Percentiles rank a stretch among this genome's conserved stretches.
Conservation (phyloP, 1,140 invertebrate genomes). For the Contarinia nasturtii region DNA sequence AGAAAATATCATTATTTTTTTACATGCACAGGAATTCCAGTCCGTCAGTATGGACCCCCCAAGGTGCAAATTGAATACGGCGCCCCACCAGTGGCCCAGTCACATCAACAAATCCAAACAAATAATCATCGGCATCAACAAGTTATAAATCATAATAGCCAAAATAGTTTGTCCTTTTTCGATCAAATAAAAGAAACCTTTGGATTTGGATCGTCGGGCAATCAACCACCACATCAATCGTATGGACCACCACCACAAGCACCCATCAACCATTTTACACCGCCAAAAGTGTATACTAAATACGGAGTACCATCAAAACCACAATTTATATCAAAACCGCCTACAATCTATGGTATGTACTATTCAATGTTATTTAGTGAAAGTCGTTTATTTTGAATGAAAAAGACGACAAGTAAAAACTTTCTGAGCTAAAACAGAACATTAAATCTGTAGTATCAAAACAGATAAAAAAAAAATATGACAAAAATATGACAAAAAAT, state of each 20-base stretch:
- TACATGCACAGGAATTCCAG: conserved; percentile 9
- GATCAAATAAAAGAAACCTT: conserved; percentile 21
- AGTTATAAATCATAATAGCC: not conserved
- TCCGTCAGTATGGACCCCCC: conserved; percentile 17
- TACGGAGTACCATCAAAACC: conserved; percentile 9
- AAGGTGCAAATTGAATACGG: conserved; percentile 19
- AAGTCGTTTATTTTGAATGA: too few species aligned
- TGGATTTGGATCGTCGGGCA: conserved; percentile 22
- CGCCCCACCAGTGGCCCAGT: conserved; percentile 11
- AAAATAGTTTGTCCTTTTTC: conserved; percentile 6
- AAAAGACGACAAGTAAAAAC: too few species aligned
- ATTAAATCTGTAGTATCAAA: too few species aligned
- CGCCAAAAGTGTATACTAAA: conserved; percentile 13
- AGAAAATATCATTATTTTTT: too few species aligned
- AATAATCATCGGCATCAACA: not conserved
- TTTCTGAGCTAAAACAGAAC: too few species aligned
- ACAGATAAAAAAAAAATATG: too few species aligned
- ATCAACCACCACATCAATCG: conserved; percentile 22
- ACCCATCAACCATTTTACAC: conserved; percentile 6
- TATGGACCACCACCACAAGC: conserved; percentile 30
- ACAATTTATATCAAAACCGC: conserved; percentile 19
- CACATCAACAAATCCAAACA: not conserved
- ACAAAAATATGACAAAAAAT: too few species aligned
- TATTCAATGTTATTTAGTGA: too few species aligned
- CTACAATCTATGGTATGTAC: conserved; percentile 23